Percentiles rank a stretch among this genome's conserved stretches.
phyloP scores from a whole-genome alignment of 2,888 invertebrate genomes.

The Microchrysa polita region DNA sequence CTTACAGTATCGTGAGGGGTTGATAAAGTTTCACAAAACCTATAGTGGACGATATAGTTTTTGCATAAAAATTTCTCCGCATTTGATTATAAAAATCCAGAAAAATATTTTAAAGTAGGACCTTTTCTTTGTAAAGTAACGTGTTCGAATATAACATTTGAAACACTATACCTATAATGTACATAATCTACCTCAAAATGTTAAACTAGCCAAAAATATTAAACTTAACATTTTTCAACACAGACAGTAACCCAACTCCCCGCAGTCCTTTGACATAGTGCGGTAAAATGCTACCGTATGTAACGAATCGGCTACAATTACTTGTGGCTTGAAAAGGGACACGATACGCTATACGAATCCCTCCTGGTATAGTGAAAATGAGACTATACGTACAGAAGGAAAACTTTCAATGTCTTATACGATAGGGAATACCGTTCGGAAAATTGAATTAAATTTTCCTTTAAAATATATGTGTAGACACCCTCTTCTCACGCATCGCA shows the following conservation, averaged over 20 bases:
- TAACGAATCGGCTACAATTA: slow-evolving; percentile 43
- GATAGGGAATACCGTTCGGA: slow-evolving; percentile 18
- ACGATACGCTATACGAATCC: slow-evolving; percentile 17
- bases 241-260: not conserved
- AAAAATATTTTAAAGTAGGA: too few relatives aligned
- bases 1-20: too few relatives aligned
- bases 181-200: too few relatives aligned
- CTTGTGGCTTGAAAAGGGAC: slow-evolving; percentile 38
- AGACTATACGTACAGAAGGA: not conserved
- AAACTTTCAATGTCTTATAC: slow-evolving; percentile 9
- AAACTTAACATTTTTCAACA: not conserved
- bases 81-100: too few relatives aligned
- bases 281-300: slow-evolving; percentile 13
- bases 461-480: slow-evolving; percentile 37
- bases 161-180: too few relatives aligned
- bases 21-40: not conserved
- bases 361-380: slow-evolving; percentile 20
- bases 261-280: too few relatives aligned
- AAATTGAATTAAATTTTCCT: slow-evolving; percentile 43
- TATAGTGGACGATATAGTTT: too few relatives aligned
- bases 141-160: too few relatives aligned
- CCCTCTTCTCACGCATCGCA: slow-evolving; percentile 1
- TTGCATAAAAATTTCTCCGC: too few relatives aligned
- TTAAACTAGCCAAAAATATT: too few relatives aligned
- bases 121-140: too few relatives aligned